A percentile compares a stretch with the other conserved stretches of the same genome.
Conservation (phyloP, 2,113 vertebrate genomes). For the Anhinga rufa region DNA sequence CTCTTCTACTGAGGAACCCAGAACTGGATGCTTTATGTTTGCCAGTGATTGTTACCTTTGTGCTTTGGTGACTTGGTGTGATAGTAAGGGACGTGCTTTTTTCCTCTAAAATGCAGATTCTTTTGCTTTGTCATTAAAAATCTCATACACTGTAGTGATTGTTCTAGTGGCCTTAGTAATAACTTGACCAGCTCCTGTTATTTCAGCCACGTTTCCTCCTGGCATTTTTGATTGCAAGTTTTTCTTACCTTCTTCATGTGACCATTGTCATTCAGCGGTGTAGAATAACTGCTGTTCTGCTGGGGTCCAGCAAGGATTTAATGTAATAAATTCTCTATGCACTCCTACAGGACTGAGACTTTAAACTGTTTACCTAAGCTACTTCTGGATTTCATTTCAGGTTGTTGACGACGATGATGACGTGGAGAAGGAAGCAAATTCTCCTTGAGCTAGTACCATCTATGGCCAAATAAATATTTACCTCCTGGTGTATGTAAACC, state of each 20-base stretch:
- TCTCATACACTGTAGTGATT: background rate
- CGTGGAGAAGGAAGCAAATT: conserved; percentile 71
- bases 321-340: background rate
- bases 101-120: background rate
- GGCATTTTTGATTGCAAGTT: background rate
- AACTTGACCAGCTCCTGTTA: background rate
- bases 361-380: background rate
- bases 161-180: background rate
- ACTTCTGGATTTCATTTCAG: conserved; percentile 56
- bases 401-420: conserved; percentile 73
- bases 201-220: background rate
- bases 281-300: background rate
- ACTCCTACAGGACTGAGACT: background rate
- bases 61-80: background rate
- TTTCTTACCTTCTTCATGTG: background rate
- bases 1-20: background rate
- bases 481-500: background rate
- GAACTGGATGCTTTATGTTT: background rate
- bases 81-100: background rate
- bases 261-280: fast-evolving
- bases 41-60: background rate
- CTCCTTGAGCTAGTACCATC: conserved; percentile 53
- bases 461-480: conserved; percentile 1
- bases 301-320: background rate
- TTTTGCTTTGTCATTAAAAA: background rate